Base-by-base conservation (phyloP, 2,888 invertebrate species). In the Clistopyga incitator region DNA sequence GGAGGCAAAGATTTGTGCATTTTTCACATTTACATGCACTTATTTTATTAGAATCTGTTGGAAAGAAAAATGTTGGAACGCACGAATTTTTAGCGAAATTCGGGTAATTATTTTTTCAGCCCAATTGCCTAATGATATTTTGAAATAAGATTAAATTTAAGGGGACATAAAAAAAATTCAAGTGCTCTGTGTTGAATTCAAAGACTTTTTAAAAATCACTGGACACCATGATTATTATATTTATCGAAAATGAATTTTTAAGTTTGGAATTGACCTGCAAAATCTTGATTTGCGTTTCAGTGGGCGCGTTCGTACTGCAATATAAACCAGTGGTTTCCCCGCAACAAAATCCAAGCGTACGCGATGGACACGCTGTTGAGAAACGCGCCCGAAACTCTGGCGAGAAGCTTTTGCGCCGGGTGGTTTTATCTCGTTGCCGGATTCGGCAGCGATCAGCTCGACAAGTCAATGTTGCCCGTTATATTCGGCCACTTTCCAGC, bases 341-440 rank as follows among this genome's bases (percentile, higher is more conserved):
- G 90, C n/a, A 92, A 91, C 78, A 92, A 87, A 76, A 87, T 92
- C 34, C 92, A 92, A 86, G 89, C 91, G 8, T 88, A 86, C 68
- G 89, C 92, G 18, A 82, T 93, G 25, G 87, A 89, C 3, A 91
- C 90, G 11, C 78, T 92, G 15, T 84, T 92, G 75, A 87, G 90
- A 64, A 92, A 92, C 78, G 91, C 90, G 18, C 92, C 92, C 15
- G 89, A 85, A 4, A 86, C 88, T 3, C 71, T 93, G 15, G 90
- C 91, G 2, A 90, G 88, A 64, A 94, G 85, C 6, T 89, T 94
- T 25, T 94, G 94, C 88, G 91, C 91, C 45, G 93, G 93, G 76
- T 91, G 94, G 88, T 90, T 95, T 34, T 94, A 94, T 80, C 86
- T 94, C 1, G 88, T 95, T 0, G 93, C 93, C 59, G 95, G 95